phyloP scores from a whole-genome alignment of 2,113 vertebrate genomes.

The Pampusana beccarii region DNA sequence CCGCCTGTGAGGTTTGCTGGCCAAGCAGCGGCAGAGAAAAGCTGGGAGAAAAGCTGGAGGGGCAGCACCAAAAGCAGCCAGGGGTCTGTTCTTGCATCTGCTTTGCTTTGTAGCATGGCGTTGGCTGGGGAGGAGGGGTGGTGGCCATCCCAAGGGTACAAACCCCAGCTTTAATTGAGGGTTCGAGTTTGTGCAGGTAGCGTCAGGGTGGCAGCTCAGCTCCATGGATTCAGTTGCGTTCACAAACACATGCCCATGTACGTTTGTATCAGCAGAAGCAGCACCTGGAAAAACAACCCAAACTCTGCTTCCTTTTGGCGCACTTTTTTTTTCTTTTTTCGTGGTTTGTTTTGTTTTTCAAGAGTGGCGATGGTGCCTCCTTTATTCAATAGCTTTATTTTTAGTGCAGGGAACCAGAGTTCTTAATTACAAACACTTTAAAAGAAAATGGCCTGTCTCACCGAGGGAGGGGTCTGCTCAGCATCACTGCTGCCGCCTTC shows the following conservation, averaged over 20 bases:
- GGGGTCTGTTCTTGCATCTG: not conserved
- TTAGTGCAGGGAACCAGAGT: not conserved
- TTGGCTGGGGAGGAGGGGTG: not conserved
- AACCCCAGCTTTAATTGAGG: not conserved
- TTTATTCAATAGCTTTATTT: not conserved
- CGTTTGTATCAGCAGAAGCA: not conserved
- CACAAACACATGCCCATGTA: not conserved
- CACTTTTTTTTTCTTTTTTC: not conserved
- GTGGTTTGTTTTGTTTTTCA: not conserved
- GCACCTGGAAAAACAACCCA: not conserved
- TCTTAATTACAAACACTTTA: not conserved
- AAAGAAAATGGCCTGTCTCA: not conserved
- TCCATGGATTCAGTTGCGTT: accelerated
- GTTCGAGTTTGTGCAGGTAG: not conserved
- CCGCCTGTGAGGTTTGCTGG: too few species aligned
- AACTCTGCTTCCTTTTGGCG: not conserved
- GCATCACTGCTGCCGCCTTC: not conserved
- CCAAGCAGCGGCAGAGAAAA: too few species aligned
- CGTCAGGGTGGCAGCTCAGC: not conserved
- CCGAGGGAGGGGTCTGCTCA: not conserved
- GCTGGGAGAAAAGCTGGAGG: too few species aligned
- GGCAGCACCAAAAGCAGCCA: too few species aligned
- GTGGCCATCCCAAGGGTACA: not conserved
- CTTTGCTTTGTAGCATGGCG: not conserved
- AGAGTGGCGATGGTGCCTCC: not conserved